A percentile compares a stretch with the other conserved stretches of the same genome.
phyloP scores from a whole-genome alignment of 2,113 vertebrate species.

The Sander vitreus region DNA sequence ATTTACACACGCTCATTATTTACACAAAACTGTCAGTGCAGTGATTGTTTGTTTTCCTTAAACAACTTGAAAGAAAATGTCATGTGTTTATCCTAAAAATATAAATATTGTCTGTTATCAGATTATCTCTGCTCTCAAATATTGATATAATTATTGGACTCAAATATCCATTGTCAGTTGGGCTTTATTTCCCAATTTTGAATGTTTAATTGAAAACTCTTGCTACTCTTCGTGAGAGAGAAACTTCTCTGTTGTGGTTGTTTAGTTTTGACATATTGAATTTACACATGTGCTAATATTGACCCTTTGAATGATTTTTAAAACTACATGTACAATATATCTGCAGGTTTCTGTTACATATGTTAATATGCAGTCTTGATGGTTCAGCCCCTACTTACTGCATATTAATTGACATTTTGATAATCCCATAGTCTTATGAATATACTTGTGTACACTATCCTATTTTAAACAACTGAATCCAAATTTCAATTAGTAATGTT shows the following conservation, averaged over 20 bases:
- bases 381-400: constrained; percentile 9
- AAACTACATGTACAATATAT: not conserved
- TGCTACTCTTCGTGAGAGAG: not conserved
- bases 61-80: not conserved
- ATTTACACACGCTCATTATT: not conserved
- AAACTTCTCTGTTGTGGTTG: not conserved
- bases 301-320: constrained; percentile 51
- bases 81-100: not conserved
- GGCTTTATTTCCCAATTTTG: not conserved
- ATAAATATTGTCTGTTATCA: not conserved
- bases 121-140: not conserved
- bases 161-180: not conserved
- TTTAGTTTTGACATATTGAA: not conserved
- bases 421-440: not conserved
- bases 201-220: not conserved
- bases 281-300: not conserved
- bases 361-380: constrained; percentile 22
- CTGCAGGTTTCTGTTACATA: constrained; percentile 50
- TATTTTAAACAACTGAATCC: not conserved
- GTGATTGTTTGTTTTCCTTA: not conserved
- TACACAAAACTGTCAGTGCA: not conserved
- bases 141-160: not conserved
- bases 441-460: constrained; percentile 41
- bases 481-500: not conserved
- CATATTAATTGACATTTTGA: constrained; percentile 10